These are phyloP conservation scores for Habroteleia sp. DNA, from an alignment of 2,888 invertebrate species.

Conservation along the genomic window DNA sequence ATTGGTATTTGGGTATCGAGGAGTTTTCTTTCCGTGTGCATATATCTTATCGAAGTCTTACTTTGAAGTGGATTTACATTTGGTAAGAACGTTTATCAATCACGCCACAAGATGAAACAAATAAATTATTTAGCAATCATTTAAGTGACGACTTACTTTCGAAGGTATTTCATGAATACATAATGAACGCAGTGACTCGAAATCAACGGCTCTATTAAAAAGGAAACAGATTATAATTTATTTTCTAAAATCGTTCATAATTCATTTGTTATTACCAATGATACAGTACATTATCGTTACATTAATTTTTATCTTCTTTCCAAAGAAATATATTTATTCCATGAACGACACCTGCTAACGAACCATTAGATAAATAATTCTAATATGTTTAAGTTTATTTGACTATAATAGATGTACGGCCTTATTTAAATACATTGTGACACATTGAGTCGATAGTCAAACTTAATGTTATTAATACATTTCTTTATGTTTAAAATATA, in stretches of 20 bases:
- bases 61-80: not conserved
- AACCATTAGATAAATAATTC: slow-evolving; percentile 39
- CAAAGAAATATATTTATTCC: slow-evolving; percentile 23
- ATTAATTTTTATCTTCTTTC: slow-evolving; percentile 10
- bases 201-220: slow-evolving; percentile 24
- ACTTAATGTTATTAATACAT: slow-evolving; percentile 18
- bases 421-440: slow-evolving; percentile 42
- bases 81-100: not conserved
- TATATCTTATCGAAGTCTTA: no score
- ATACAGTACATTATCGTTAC: slow-evolving; percentile 19
- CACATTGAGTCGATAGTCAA: slow-evolving; percentile 18
- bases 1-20: no score
- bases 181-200: slow-evolving; percentile 6
- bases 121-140: slow-evolving; percentile 11
- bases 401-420: slow-evolving; percentile 32
- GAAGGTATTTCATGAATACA: slow-evolving; percentile 14
- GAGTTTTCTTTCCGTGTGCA: no score
- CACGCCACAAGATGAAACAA: not conserved
- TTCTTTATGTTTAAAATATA: no score
- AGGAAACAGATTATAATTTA: slow-evolving; percentile 1
- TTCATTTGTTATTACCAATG: slow-evolving; percentile 7
- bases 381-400: slow-evolving; percentile 43
- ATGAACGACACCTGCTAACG: slow-evolving; percentile 25
- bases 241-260: slow-evolving; percentile 4
- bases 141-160: slow-evolving; percentile 22